Conservation (phyloP, 2,113 vertebrate species). For the Girardinichthys multiradiatus region DNA sequence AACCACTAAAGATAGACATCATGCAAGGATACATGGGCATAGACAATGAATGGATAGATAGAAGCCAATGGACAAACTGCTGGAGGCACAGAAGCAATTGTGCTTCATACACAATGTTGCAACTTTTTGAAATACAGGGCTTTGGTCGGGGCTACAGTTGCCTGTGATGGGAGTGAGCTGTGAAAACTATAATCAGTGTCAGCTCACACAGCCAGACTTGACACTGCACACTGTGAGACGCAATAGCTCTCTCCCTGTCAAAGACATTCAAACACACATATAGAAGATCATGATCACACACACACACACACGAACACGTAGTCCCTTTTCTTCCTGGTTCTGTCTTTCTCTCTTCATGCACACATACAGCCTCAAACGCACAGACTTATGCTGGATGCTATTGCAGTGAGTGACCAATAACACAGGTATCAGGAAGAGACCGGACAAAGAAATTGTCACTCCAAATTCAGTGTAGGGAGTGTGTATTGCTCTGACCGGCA, state of each 20-base stretch:
- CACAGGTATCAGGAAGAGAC: slow-evolving; percentile 39
- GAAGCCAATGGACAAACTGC: slow-evolving; percentile 52
- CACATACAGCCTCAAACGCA: slow-evolving; percentile 30
- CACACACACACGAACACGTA: slow-evolving; percentile 3
- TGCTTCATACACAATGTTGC: slow-evolving; percentile 67
- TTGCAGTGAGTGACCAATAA: slow-evolving; percentile 68
- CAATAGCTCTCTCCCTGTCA: slow-evolving; percentile 65
- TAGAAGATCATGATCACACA: slow-evolving; percentile 31
- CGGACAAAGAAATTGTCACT: slow-evolving; percentile 76
- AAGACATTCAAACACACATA: slow-evolving; percentile 44
- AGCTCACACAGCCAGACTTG: slow-evolving; percentile 78
- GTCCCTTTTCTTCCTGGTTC: no score
- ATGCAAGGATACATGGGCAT: no score
- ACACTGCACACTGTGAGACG: slow-evolving; percentile 74
- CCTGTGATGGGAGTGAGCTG: slow-evolving; percentile 76
- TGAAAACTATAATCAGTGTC: slow-evolving; percentile 83
- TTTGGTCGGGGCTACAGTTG: slow-evolving; percentile 72
- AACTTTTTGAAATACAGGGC: slow-evolving; percentile 77
- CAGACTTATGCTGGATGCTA: slow-evolving; percentile 51
- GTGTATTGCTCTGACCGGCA: slow-evolving; percentile 53
- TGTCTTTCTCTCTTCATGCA: slow-evolving; percentile 28
- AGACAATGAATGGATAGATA: no score
- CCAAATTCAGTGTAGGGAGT: slow-evolving; percentile 56
- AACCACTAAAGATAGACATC: no score
- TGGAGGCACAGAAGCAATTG: slow-evolving; percentile 69